These are phyloP conservation scores for Oxytorus armatus DNA, from an alignment of 2,888 invertebrate species.

Conservation along the genomic window DNA sequence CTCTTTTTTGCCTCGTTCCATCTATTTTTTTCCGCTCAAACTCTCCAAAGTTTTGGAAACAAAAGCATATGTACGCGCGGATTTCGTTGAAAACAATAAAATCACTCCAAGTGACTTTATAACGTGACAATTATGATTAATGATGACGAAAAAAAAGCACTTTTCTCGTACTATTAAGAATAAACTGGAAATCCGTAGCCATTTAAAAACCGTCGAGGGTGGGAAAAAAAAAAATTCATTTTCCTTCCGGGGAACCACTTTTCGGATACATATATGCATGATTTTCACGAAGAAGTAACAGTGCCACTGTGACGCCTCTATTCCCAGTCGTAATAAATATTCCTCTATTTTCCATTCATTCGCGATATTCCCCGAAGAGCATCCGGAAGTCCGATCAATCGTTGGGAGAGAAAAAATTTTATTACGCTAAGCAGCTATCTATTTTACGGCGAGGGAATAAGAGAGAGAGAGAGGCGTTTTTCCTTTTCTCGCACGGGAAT, in stretches of 20 bases:
- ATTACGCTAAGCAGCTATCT: conserved; percentile 50
- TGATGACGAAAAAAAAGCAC: neutral
- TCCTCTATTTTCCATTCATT: conserved; percentile 46
- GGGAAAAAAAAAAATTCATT: neutral
- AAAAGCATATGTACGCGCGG: neutral
- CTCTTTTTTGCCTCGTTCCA: conserved; percentile 61
- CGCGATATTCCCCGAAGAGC: conserved; percentile 41
- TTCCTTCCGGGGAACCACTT: neutral
- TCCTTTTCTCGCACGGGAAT: conserved; percentile 62
- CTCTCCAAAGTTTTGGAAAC: conserved; percentile 10
- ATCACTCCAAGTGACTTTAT: neutral
- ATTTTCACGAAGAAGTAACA: neutral
- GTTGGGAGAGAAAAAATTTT: conserved; percentile 47
- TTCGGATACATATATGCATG: too few species aligned
- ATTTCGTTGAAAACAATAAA: neutral
- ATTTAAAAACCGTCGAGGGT: neutral
- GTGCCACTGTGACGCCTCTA: neutral
- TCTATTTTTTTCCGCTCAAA: conserved; percentile 58
- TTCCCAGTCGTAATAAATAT: conserved; percentile 64
- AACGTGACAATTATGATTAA: neutral
- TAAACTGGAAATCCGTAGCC: neutral
- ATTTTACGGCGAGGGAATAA: conserved; percentile 54
- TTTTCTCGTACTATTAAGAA: too few species aligned
- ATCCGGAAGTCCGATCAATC: conserved; percentile 60
- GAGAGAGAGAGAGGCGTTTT: conserved; percentile 54